Evolutionary conservation across 1,140 invertebrate genomes (phyloP), one percentile per base, ranked within the genome.

Genomic region (Babylonia areolata): DNA sequence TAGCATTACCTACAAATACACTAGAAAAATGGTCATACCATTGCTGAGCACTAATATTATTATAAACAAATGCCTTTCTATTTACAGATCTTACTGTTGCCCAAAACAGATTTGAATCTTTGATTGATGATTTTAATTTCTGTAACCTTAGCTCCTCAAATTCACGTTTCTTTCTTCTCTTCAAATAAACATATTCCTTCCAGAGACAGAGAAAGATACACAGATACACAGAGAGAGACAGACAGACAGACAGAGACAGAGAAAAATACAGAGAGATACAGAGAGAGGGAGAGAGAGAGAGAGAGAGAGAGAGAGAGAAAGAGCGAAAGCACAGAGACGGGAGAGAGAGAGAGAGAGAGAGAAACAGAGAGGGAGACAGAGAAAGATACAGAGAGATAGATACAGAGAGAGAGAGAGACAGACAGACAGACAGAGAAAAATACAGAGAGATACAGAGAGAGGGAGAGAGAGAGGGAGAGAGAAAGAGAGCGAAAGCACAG

Each of bases 291-390:
- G 58, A 64, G 58, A 20, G 58, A 23, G 58, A 20, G 58, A 64
- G 58, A 20, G 58, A 64, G 58, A 64, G 58, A 64, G 58, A 64
- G 58, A 64, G 58, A 64, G 9, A n/a, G 58, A 64, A 23, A 64
- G 58, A 64, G n/a, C n/a, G n/a, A n/a, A n/a, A n/a, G n/a, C n/a
- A n/a, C n/a, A n/a, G n/a, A n/a, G n/a, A n/a, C n/a, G n/a, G n/a
- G 58, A 64, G 58, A 64, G 20, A 64, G 58, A 64, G 20, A 64
- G 58, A 64, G 58, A 64, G 58, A 64, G 58, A 64, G 58, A n/a
- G 58, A 64, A 23, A 23, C n/a, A 64, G 58, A 64, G 20, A 64
- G 58, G 28, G 58, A 64, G 58, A 64, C 15, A 64, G 58, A 64
- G 58, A 64, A 5, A 64, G 58, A n/a, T n/a, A n/a, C 15, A 28